A percentile compares a stretch with the other conserved stretches of the same genome.
Evolutionary conservation across 1,140 invertebrate genomes (phyloP).

Genomic region (Streblospio benedicti): DNA sequence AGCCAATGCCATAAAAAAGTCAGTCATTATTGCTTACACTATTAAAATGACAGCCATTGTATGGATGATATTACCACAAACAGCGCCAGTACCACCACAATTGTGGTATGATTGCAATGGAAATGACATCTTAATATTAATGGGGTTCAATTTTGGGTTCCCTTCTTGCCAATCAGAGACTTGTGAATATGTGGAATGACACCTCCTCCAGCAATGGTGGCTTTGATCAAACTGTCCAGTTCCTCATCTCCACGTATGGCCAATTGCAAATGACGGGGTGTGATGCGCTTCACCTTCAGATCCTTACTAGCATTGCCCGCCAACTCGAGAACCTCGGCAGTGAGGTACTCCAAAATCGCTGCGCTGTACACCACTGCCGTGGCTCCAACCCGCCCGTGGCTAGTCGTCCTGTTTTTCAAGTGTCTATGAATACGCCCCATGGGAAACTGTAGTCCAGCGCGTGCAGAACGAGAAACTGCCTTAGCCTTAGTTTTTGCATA

Average conservation of each 20-base stretch:
- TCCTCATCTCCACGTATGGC: slow-evolving; percentile 99
- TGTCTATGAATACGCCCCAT: slow-evolving; percentile 17
- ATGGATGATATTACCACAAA: too few relatives aligned
- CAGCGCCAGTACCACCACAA: too few relatives aligned
- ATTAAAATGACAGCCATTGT: too few relatives aligned
- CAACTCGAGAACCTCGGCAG: slow-evolving; percentile 93
- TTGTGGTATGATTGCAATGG: too few relatives aligned
- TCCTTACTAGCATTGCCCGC: slow-evolving; percentile 99
- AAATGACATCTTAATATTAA: too few relatives aligned
- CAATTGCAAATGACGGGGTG: slow-evolving; percentile 94
- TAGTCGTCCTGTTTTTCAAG: slow-evolving; percentile 89
- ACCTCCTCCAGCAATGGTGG: slow-evolving; percentile 96
- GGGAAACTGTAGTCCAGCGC: slow-evolving; percentile 63
- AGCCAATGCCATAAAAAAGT: too few relatives aligned
- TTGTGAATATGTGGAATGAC: slow-evolving; percentile 99
- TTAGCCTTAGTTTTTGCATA: slow-evolving; percentile 99
- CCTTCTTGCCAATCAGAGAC: slow-evolving; percentile 65
- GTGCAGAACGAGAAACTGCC: slow-evolving; percentile 92
- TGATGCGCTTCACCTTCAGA: slow-evolving; percentile 99
- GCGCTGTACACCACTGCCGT: slow-evolving; percentile 99
- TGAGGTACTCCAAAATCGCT: slow-evolving; percentile 97
- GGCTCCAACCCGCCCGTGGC: slow-evolving; percentile 95
- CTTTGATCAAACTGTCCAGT: slow-evolving; percentile 97
- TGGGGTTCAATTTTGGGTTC: slow-evolving; percentile 12
- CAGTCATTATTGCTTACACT: too few relatives aligned